Evolutionary conservation across 2,797 vertebrate genomes (phyloP).

Genomic region (Neosalanx taihuensis): DNA sequence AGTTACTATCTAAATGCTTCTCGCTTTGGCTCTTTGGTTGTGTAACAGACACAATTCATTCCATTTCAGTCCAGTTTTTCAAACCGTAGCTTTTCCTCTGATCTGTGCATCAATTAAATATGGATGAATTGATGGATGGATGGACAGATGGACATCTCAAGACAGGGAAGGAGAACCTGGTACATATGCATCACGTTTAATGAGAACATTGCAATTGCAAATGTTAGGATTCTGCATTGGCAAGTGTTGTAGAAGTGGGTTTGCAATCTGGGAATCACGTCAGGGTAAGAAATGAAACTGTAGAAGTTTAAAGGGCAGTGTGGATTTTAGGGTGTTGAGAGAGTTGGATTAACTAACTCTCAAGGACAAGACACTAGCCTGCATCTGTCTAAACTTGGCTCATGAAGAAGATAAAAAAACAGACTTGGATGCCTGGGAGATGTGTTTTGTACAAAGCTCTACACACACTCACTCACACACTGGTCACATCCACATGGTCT

Average conservation of each 20-base stretch:
- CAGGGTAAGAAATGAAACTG: constrained; percentile 2
- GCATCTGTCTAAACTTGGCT: not conserved
- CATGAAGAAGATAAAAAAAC: not conserved
- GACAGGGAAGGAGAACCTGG: too few species aligned
- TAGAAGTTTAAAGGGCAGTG: constrained; percentile 8
- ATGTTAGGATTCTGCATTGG: not conserved
- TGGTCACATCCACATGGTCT: not conserved
- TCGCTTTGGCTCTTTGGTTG: constrained; percentile 47
- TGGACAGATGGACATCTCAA: not conserved
- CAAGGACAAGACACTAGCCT: constrained; percentile 12
- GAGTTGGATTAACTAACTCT: constrained; percentile 9
- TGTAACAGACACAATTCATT: constrained; percentile 52
- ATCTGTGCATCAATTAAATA: not conserved
- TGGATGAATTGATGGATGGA: constrained; percentile 19
- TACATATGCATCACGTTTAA: too few species aligned
- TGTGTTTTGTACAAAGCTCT: not conserved
- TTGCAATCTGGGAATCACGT: not conserved
- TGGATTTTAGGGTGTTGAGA: constrained; percentile 8
- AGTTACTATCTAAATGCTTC: constrained; percentile 20
- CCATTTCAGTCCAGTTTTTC: constrained; percentile 62
- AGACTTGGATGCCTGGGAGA: not conserved
- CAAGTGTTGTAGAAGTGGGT: not conserved
- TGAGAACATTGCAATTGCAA: not conserved
- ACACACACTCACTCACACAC: not conserved
- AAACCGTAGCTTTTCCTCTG: not conserved